These are phyloP conservation scores for Scophthalmus maximus DNA, from an alignment of 2,113 vertebrate species.

Conservation along the genomic window DNA sequence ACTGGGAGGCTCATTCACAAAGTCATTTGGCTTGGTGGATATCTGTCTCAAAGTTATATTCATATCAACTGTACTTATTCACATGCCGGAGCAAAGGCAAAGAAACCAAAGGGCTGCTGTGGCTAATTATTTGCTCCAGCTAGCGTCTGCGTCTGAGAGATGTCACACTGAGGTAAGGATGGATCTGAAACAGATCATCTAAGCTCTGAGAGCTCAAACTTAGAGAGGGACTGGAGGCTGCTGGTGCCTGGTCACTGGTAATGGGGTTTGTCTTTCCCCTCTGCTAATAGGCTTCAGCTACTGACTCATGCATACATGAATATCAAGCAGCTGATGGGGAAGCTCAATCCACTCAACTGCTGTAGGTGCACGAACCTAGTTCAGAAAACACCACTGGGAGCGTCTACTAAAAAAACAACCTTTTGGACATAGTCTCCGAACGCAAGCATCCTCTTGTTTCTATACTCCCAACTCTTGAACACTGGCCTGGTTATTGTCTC, in stretches of 20 bases:
- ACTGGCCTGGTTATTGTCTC: not conserved
- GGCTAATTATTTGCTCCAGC: conserved; percentile 1
- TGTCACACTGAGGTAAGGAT: not conserved
- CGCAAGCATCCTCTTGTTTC: not conserved
- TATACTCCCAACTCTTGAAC: not conserved
- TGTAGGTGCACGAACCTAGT: conserved; percentile 7
- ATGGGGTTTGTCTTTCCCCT: conserved; percentile 49
- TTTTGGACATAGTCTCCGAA: not conserved
- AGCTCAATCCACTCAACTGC: conserved; percentile 33
- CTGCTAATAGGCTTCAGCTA: conserved; percentile 51
- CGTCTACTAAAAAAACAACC: not conserved
- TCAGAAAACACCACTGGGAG: not conserved
- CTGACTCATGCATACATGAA: conserved; percentile 64
- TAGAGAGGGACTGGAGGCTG: conserved; percentile 29
- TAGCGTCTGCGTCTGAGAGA: not conserved
- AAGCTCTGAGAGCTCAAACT: conserved; percentile 2
- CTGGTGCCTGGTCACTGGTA: conserved; percentile 37
- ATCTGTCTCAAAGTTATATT: conserved; percentile 28
- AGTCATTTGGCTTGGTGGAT: conserved; percentile 34
- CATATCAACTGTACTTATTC: not conserved
- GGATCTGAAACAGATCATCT: conserved; percentile 17
- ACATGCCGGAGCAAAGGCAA: not conserved
- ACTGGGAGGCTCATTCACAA: conserved; percentile 25
- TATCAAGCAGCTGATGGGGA: conserved; percentile 56
- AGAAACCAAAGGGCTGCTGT: not conserved